Evolutionary conservation across 2,888 invertebrate species (phyloP).

Genomic region (Cepaea hortensis): DNA sequence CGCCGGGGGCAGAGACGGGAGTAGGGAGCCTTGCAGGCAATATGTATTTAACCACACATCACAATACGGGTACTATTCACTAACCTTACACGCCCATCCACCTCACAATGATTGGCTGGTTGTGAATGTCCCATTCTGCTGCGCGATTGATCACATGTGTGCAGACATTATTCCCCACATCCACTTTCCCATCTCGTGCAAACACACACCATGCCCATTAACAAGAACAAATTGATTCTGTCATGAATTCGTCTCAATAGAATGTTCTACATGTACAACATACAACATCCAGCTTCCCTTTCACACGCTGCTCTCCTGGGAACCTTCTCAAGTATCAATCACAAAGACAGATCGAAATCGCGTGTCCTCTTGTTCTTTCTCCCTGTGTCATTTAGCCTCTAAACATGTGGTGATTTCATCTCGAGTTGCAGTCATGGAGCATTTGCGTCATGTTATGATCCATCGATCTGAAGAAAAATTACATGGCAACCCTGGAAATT

Average conservation of each 20-base stretch:
- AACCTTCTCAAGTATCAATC: constrained; percentile 9
- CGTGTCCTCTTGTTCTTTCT: not conserved
- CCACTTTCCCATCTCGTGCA: not conserved
- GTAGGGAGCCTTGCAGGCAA: no score
- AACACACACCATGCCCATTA: not conserved
- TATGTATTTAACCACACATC: no score
- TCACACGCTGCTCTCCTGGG: constrained; percentile 8
- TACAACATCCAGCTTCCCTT: constrained; percentile 15
- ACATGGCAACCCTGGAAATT: not conserved
- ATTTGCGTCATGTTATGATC: constrained; percentile 11
- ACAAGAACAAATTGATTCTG: constrained; percentile 9
- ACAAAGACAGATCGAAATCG: not conserved
- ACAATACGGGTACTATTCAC: no score
- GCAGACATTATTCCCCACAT: not conserved
- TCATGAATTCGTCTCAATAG: not conserved
- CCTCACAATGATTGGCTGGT: no score
- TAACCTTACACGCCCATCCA: no score
- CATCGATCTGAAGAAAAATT: constrained; percentile 8
- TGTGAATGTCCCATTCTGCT: no score
- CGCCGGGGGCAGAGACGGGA: no score
- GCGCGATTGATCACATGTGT: no score
- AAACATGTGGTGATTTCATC: not conserved
- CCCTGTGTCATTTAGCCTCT: not conserved
- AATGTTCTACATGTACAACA: not conserved
- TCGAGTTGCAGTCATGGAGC: not conserved